phyloP scores from a whole-genome alignment of 92 coral and sea anemone genomes.

The Galaxea fascicularis region DNA sequence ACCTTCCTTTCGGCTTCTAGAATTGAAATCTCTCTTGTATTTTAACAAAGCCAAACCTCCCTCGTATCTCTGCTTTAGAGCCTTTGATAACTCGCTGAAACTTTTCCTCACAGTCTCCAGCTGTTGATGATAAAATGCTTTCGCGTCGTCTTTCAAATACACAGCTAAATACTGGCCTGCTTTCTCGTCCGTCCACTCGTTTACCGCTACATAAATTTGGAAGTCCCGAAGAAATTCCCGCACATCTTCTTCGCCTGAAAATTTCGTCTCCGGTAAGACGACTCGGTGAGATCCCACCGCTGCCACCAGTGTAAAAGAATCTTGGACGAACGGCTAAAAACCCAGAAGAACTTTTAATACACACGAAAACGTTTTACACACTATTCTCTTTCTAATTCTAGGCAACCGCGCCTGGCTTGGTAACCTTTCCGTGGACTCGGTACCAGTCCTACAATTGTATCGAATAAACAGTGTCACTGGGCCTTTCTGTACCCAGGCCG shows the following conservation, averaged over 20 bases:
- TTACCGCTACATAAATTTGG: slow-evolving; percentile 50
- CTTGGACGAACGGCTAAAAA: no score
- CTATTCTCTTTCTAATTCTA: no score
- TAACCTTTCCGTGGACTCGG: no score
- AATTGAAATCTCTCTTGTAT: slow-evolving; percentile 55
- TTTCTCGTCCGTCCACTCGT: slow-evolving; percentile 64
- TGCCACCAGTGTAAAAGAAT: slow-evolving; percentile 72
- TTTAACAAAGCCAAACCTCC: slow-evolving; percentile 67
- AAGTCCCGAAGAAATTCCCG: slow-evolving; percentile 60
- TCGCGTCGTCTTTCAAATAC: slow-evolving; percentile 65
- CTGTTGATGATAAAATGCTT: slow-evolving; percentile 62
- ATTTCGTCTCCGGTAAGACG: slow-evolving; percentile 35
- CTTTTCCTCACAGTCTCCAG: slow-evolving; percentile 54
- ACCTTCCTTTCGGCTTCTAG: slow-evolving; percentile 44
- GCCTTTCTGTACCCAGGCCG: no score
- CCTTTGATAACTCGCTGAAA: slow-evolving; percentile 51
- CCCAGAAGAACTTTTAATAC: no score
- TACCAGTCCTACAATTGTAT: no score
- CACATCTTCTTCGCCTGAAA: slow-evolving; percentile 49
- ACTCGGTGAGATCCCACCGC: slow-evolving; percentile 62
- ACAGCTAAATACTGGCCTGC: slow-evolving; percentile 58
- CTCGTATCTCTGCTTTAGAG: slow-evolving; percentile 66
- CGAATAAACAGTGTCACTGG: no score
- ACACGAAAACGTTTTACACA: no score
- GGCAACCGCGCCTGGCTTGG: no score